Percentiles rank a stretch among this genome's conserved stretches.
Evolutionary conservation across 2,113 vertebrate species (phyloP).

Genomic region (Epinephelus fuscoguttatus): DNA sequence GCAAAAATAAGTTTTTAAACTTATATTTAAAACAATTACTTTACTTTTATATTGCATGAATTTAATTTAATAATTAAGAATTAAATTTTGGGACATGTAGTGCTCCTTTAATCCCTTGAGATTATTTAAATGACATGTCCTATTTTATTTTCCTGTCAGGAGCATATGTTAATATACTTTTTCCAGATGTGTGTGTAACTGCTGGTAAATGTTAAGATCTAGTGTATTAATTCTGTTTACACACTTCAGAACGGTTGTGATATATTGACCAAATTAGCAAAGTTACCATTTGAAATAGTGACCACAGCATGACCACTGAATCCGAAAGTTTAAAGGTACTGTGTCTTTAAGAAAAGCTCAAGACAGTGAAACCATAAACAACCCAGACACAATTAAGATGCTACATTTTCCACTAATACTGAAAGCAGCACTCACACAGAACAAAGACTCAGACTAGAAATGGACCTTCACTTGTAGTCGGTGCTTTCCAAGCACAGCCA

Average conservation of each 20-base stretch:
- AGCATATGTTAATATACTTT: too few species aligned
- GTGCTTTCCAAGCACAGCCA: constrained; percentile 74
- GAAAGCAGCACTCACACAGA: constrained; percentile 25
- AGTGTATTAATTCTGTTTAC: background rate
- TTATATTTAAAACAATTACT: background rate
- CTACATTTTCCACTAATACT: constrained; percentile 17
- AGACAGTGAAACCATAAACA: constrained; percentile 8
- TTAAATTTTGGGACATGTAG: background rate
- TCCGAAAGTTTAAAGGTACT: background rate
- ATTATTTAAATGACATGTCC: background rate
- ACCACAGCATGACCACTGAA: background rate
- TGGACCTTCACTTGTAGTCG: constrained; percentile 25
- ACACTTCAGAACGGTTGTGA: background rate
- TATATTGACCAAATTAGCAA: background rate
- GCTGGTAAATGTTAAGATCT: background rate
- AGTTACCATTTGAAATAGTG: background rate
- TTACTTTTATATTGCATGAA: background rate
- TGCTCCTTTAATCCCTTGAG: background rate
- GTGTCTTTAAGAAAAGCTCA: constrained; percentile 17
- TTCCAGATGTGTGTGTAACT: too few species aligned
- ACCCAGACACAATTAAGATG: constrained; percentile 18
- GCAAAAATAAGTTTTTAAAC: background rate
- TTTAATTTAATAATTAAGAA: background rate
- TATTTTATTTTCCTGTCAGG: background rate
- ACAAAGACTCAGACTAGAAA: constrained; percentile 64